These are phyloP conservation scores for Phymatocera aterrima DNA, from an alignment of 2,888 invertebrate species.

Conservation along the genomic window DNA sequence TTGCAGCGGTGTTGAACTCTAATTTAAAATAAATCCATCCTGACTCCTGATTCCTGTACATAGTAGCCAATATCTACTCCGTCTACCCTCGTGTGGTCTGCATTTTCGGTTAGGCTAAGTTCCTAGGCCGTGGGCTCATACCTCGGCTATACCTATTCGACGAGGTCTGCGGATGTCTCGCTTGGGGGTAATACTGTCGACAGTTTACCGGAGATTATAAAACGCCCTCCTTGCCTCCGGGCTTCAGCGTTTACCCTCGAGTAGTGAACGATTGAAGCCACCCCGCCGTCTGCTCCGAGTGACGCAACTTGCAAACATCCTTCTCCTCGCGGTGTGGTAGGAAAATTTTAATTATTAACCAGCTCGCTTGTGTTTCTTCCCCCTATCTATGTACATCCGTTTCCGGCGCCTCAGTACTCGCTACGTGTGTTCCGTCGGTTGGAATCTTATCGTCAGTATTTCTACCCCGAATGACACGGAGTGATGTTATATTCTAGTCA, in stretches of 20 bases:
- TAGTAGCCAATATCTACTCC: neutral
- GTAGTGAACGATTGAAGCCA: slow-evolving; percentile 29
- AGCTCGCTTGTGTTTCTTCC: neutral
- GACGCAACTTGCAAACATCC: slow-evolving; percentile 25
- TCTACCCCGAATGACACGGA: no score
- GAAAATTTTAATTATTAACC: slow-evolving; percentile 25
- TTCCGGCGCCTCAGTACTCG: neutral
- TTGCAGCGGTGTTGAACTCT: neutral
- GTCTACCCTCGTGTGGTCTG: neutral
- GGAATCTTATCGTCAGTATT: no score
- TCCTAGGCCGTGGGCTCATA: neutral
- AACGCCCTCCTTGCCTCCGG: slow-evolving; percentile 30
- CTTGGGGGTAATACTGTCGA: slow-evolving; percentile 40
- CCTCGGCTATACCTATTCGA: slow-evolving; percentile 17
- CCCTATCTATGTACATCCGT: neutral
- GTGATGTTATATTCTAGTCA: no score
- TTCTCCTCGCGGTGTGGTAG: slow-evolving; percentile 1
- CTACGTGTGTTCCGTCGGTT: neutral
- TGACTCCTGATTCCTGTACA: neutral
- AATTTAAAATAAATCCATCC: slow-evolving; percentile 15
- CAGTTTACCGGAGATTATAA: slow-evolving; percentile 46
- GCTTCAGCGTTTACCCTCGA: slow-evolving; percentile 11
- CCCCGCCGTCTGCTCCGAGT: slow-evolving; percentile 15
- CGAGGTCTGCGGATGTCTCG: slow-evolving; percentile 40
- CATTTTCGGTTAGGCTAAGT: slow-evolving; percentile 9